phyloP scores from a whole-genome alignment of 2,797 vertebrate genomes.

The Labeo calbasu region DNA sequence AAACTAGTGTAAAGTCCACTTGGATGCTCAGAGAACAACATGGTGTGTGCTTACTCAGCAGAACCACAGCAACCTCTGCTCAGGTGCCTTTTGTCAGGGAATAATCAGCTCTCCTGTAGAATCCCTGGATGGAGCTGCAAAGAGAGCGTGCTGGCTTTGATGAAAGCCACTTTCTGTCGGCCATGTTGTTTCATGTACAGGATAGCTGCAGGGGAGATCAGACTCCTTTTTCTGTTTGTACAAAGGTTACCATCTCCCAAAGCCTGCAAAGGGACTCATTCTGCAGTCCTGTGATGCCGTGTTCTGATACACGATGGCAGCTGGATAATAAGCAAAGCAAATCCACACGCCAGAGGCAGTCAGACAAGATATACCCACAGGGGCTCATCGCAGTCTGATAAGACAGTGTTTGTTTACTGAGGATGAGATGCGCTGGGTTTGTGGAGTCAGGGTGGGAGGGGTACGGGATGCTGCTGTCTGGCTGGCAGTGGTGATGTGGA shows the following conservation, averaged over 20 bases:
- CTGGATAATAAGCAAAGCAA: constrained; percentile 33
- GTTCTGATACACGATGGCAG: constrained; percentile 32
- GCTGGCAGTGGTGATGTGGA: constrained; percentile 59
- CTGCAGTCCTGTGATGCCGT: constrained; percentile 41
- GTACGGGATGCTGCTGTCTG: constrained; percentile 42
- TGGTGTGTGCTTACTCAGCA: constrained; percentile 41
- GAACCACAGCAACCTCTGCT: neutral
- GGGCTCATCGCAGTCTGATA: constrained; percentile 31
- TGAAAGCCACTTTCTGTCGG: constrained; percentile 45
- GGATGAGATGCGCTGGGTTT: constrained; percentile 16
- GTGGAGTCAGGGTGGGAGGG: constrained; percentile 38
- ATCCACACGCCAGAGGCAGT: constrained; percentile 33
- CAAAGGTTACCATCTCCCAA: constrained; percentile 44
- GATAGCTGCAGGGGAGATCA: constrained; percentile 43
- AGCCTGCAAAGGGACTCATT: constrained; percentile 19
- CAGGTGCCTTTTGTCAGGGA: constrained; percentile 33
- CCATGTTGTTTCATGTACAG: constrained; percentile 45
- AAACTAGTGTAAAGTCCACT: constrained; percentile 35
- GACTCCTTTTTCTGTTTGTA: constrained; percentile 43
- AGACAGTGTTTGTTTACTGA: constrained; percentile 29
- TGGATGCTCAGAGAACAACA: constrained; percentile 26
- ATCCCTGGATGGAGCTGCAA: constrained; percentile 22
- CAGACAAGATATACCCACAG: constrained; percentile 30
- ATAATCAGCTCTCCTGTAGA: constrained; percentile 31
- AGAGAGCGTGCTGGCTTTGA: constrained; percentile 32